Conservation (phyloP, 2,888 invertebrate species). For the Azorinus chamasolen region DNA sequence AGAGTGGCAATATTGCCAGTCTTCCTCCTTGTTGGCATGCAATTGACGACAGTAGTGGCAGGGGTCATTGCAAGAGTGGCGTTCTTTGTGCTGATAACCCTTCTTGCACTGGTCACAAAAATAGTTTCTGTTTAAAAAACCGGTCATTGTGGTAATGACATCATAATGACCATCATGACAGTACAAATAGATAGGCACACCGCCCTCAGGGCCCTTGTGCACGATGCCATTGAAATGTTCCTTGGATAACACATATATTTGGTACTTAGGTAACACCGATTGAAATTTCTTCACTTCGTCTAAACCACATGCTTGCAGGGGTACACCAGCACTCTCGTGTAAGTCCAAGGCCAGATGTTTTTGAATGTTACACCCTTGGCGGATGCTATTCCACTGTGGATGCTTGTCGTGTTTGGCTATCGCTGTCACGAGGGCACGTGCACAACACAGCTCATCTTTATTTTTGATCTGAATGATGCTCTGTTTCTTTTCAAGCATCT, state of each 20-base stretch:
- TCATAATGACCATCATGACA: constrained; percentile 49
- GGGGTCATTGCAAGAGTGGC: constrained; percentile 52
- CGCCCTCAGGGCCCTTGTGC: constrained; percentile 30
- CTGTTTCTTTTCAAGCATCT: constrained; percentile 8
- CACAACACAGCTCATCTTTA: constrained; percentile 20
- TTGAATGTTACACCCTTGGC: constrained; percentile 5
- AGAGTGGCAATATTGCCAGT: constrained; percentile 27
- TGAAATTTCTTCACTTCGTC: constrained; percentile 46
- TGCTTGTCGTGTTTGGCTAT: constrained; percentile 18
- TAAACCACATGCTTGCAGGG: constrained; percentile 1
- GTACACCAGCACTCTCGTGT: constrained; percentile 10
- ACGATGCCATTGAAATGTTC: constrained; percentile 47
- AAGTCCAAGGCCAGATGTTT: neutral
- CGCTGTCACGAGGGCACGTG: constrained; percentile 26
- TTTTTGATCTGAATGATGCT: constrained; percentile 34
- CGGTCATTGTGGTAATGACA: constrained; percentile 57
- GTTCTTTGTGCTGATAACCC: constrained; percentile 56
- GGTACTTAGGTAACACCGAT: constrained; percentile 14
- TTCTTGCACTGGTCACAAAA: constrained; percentile 54
- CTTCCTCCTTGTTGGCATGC: constrained; percentile 29
- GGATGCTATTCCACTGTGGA: constrained; percentile 29
- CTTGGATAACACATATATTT: constrained; percentile 42
- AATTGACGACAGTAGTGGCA: constrained; percentile 44
- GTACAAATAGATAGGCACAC: constrained; percentile 49
- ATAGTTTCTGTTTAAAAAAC: constrained; percentile 47